Base-by-base conservation (phyloP, 2,888 invertebrate species). In the Choristoneura rosaceana region DNA sequence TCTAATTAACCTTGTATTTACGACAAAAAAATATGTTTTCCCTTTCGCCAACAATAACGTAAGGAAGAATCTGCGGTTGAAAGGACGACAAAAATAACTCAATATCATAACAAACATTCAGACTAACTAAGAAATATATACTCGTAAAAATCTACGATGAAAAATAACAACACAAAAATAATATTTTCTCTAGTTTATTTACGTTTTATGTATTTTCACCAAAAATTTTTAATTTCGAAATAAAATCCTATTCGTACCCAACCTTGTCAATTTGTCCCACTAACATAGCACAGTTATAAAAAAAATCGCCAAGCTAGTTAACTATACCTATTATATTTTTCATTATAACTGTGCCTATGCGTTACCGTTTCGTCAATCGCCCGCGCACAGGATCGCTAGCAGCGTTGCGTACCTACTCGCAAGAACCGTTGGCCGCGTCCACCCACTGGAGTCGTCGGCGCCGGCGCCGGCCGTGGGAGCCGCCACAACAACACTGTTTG, bases 401-500 rank as follows among this genome's bases (percentile, higher is more conserved):
- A 25, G 25, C 55, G 25, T 55, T 25, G 25, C 55, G 25, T 55
- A 55, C 55, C 12, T 55, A 55, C 38, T 62, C 55, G 58, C 9
- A 52, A 55, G 63, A 64, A 55, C 58, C 61, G 52, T 73, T 64
- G 17, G 63, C 38, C 69, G 59, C 69, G 59, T 70, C 73, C 76
- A 76, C 76, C 75, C 75, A 76, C 76, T 71, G 75, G 63, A 74
- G 71, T 64, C 75, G 71, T 73, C 78, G 76, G 76, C 74, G 55
- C 55, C 55, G 25, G 55, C 17, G 80, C 86, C 83, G 85, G 82
- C 78, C 78, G 79, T 76, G 76, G 76, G 68, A 76, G 71, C 63
- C 73, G 15, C 63, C 68, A 70, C 76, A 76, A 76, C 76, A 74
- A 77, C 75, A 79, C 75, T 82, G 81, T 82, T 84, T 81, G 79